Evolutionary conservation across 2,113 vertebrate genomes (phyloP).

Genomic region (Seriola aureovittata): DNA sequence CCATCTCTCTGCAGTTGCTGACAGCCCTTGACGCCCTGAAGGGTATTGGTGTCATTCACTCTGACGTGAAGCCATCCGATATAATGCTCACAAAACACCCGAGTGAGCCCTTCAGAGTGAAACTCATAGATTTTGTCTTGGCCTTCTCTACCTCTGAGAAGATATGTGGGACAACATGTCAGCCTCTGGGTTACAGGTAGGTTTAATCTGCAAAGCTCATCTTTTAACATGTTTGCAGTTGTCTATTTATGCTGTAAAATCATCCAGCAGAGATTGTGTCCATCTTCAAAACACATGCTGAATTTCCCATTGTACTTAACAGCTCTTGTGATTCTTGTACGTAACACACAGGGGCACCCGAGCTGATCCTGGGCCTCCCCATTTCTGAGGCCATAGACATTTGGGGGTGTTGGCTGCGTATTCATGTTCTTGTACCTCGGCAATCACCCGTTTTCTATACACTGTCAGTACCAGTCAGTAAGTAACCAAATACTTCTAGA

Average conservation of each 20-base stretch:
- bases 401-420: constrained; percentile 5
- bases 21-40: not conserved
- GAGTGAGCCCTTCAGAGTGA: not conserved
- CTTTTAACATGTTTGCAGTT: not conserved
- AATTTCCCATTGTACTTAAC: not conserved
- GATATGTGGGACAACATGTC: not conserved
- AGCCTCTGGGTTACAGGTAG: not conserved
- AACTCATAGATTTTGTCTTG: not conserved
- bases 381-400: not conserved
- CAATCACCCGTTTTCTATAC: not conserved
- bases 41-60: not conserved
- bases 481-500: not conserved
- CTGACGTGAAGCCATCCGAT: not conserved
- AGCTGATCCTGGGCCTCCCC: no score
- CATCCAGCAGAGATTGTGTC: not conserved
- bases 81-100: not conserved
- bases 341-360: no score
- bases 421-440: not conserved
- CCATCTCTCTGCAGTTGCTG: constrained; percentile 12
- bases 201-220: not conserved
- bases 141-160: not conserved
- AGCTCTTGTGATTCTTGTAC: no score
- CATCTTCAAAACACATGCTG: not conserved
- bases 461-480: not conserved
- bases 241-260: no score